Conservation (phyloP, 2,113 vertebrate genomes). For the Melospiza melodia region DNA sequence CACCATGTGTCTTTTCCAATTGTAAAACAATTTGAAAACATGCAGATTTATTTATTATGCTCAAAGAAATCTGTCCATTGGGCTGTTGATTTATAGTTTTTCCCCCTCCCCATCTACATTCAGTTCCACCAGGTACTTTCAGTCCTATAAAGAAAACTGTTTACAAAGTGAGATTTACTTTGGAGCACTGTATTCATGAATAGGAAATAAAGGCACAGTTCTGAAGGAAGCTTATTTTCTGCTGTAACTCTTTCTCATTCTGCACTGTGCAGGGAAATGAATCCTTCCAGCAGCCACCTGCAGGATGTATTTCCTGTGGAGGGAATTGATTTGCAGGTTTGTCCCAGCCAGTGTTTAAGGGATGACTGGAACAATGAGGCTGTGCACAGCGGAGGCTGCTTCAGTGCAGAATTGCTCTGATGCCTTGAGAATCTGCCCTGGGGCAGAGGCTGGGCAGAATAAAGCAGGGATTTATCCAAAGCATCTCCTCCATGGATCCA, state of each 20-base stretch:
- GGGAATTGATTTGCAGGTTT: neutral
- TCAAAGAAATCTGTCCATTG: conserved; percentile 5
- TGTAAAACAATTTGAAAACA: conserved; percentile 29
- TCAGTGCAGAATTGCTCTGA: neutral
- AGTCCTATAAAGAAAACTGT: neutral
- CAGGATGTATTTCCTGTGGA: neutral
- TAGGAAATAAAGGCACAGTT: conserved; percentile 35
- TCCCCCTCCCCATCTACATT: neutral
- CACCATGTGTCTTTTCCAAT: neutral
- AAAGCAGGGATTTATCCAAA: neutral
- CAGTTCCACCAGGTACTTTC: conserved; percentile 27
- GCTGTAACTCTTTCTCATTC: neutral
- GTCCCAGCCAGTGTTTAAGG: neutral
- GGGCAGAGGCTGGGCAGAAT: neutral
- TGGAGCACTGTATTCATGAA: conserved; percentile 11
- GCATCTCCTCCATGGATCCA: neutral
- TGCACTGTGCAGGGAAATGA: neutral
- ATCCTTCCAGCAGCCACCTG: neutral
- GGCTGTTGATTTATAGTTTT: neutral
- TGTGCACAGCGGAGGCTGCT: neutral
- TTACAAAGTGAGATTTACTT: conserved; percentile 32
- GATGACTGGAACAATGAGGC: neutral
- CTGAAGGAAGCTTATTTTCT: neutral
- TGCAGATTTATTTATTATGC: conserved; percentile 17
- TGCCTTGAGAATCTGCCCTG: neutral